phyloP scores from a whole-genome alignment of 1,140 invertebrate genomes.

The Drosophila ficusphila region DNA sequence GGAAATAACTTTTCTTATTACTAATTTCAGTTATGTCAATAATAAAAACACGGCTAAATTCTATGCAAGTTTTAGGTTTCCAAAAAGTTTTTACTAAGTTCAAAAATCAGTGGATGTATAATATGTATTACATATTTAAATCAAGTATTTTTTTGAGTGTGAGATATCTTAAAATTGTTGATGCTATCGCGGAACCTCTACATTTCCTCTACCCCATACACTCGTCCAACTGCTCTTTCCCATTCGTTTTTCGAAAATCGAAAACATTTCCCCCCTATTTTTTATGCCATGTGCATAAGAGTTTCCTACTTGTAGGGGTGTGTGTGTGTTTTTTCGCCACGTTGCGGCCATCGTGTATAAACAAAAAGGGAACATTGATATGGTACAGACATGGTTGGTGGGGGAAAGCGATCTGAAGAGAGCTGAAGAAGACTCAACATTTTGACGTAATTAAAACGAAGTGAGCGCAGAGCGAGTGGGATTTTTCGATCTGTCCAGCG shows the following conservation, averaged over 20 bases:
- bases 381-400: not conserved
- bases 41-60: too few relatives aligned
- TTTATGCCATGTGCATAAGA: constrained; percentile 38
- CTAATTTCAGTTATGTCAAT: too few relatives aligned
- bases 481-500: constrained; percentile 5
- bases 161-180: constrained; percentile 18
- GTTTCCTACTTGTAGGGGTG: constrained; percentile 23
- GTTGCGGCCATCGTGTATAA: constrained; percentile 56
- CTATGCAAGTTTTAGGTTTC: too few relatives aligned
- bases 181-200: constrained; percentile 23
- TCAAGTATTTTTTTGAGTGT: not conserved
- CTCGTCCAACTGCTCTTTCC: constrained; percentile 4
- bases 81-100: too few relatives aligned
- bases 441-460: constrained; percentile 59
- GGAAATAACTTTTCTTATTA: too few relatives aligned
- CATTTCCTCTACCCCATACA: not conserved
- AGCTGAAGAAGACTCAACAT: constrained; percentile 33
- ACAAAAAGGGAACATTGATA: constrained; percentile 39
- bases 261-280: constrained; percentile 21
- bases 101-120: too few relatives aligned
- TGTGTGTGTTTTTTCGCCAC: constrained; percentile 66
- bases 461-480: constrained; percentile 28
- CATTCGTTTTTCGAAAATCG: constrained; percentile 40
- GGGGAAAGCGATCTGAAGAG: not conserved
- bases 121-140: too few relatives aligned